Evolutionary conservation across 1,140 invertebrate species (phyloP), one percentile per base, ranked within the genome.

Genomic region (Rhynchophorus ferrugineus): DNA sequence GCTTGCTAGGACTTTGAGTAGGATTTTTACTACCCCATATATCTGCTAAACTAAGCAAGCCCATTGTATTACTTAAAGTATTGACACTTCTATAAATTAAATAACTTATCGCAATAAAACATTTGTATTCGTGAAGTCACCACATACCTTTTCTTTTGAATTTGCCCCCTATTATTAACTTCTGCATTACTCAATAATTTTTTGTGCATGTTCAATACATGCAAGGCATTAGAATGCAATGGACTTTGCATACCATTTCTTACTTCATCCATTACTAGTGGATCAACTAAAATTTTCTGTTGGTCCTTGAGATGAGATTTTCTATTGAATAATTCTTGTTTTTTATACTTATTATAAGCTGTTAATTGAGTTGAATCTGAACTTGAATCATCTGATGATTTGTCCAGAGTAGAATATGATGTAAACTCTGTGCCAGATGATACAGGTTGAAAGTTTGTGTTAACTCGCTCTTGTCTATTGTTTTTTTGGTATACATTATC

Each of bases 11-110:
- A 21, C 37, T 47, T n/a, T 54, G 45, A 13, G 21, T 39, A 3
- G 44, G 20, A 14, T 56, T 35, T 18, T 11, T 24, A 14, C 61
- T 61, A 37, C 70, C 73, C 78, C 77, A 79, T 33, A 79, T 70
- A 53, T 79, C 75, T 3, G 75, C 71, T 16, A 79, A 68, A 45
- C 75, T 75, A 11, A 77, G 48, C 17, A 70, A 54, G 11, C 69
- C 70, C 56, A 69, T 41, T 19, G 50, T 54, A 16, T 44, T 33
- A 8, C 17, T 54, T 42, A 59, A 20, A 22, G 24, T 56, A 47
- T 53, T 49, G 41, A 45, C 35, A 11, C 47, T 48, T 18, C 53
- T 59, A 36, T 17, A 44, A 29, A 14, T 1, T 24, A 44, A 19
- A 24, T 29, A 29, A 29, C 24, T 6, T 29, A 6, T 29, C 11